These are phyloP conservation scores for Eupsittula cactorum DNA, from an alignment of 2,113 vertebrate genomes.

Conservation along the genomic window DNA sequence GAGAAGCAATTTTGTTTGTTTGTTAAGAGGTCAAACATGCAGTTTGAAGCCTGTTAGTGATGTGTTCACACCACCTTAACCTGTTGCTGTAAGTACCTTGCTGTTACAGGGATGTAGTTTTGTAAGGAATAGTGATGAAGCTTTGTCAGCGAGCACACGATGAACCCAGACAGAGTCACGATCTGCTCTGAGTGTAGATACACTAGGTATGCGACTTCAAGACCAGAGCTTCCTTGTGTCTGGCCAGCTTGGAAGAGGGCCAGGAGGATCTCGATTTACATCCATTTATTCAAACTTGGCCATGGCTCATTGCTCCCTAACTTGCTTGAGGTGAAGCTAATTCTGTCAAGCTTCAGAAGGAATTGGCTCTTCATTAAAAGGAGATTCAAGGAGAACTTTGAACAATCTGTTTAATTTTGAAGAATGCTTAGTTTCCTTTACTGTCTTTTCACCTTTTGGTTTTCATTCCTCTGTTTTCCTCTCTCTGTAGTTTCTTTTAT, in stretches of 20 bases:
- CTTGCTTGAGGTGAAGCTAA: constrained; percentile 27
- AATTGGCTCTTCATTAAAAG: not conserved
- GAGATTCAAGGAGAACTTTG: not conserved
- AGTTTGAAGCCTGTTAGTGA: not conserved
- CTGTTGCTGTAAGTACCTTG: not conserved
- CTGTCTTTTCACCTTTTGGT: not conserved
- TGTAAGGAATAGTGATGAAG: not conserved
- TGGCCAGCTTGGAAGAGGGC: constrained; percentile 24
- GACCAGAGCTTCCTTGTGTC: constrained; percentile 12
- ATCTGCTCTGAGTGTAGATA: not conserved
- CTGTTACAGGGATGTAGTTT: accelerated
- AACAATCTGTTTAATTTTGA: not conserved
- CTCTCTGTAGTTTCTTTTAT: not conserved
- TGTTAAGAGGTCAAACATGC: not conserved
- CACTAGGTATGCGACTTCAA: not conserved
- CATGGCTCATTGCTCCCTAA: not conserved
- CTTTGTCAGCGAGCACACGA: not conserved
- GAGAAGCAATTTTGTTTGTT: not conserved
- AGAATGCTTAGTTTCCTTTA: not conserved
- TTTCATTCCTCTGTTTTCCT: not conserved
- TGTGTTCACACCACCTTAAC: not conserved
- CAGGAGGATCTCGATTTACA: constrained; percentile 23
- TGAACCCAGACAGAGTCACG: not conserved
- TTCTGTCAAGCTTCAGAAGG: not conserved
- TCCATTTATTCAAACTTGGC: not conserved